These are phyloP conservation scores for Amazona guildingii DNA, from an alignment of 2,113 vertebrate genomes.

Conservation along the genomic window DNA sequence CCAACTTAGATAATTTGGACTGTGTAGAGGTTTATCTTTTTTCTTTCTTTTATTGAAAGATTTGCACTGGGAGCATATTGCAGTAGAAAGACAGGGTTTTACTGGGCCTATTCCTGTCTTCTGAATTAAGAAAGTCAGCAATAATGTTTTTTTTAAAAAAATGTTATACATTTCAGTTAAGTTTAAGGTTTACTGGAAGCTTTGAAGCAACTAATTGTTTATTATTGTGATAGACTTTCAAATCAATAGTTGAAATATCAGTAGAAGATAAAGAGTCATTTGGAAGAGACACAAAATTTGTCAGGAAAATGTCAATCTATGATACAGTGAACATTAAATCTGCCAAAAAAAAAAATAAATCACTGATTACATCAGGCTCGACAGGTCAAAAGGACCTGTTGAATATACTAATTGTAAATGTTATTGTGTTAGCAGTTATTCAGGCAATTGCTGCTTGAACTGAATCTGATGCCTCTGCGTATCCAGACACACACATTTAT, in stretches of 20 bases:
- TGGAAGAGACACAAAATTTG: background rate
- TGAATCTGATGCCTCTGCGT: accelerated
- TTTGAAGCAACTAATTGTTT: constrained; percentile 15
- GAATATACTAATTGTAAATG: background rate
- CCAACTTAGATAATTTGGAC: background rate
- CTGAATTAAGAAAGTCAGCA: background rate
- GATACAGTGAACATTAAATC: constrained; percentile 18
- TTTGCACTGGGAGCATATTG: background rate
- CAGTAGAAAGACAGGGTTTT: background rate
- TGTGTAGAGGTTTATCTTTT: background rate
- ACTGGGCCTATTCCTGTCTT: background rate
- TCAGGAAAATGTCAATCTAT: constrained; percentile 48
- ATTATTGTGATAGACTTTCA: background rate
- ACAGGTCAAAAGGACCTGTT: constrained; percentile 3
- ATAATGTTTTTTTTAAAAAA: background rate
- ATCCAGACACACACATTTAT: background rate
- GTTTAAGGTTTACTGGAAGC: background rate
- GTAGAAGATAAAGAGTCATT: constrained; percentile 14
- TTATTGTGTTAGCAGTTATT: constrained; percentile 40
- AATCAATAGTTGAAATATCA: constrained; percentile 14
- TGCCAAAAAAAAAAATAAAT: background rate
- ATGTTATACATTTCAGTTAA: background rate
- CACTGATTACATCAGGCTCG: constrained; percentile 6
- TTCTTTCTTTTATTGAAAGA: background rate
- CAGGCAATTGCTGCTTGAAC: background rate